Evolutionary conservation across 2,797 vertebrate species (phyloP), one percentile per base, ranked within the genome.

Genomic region (Sebastes glaucus): DNA sequence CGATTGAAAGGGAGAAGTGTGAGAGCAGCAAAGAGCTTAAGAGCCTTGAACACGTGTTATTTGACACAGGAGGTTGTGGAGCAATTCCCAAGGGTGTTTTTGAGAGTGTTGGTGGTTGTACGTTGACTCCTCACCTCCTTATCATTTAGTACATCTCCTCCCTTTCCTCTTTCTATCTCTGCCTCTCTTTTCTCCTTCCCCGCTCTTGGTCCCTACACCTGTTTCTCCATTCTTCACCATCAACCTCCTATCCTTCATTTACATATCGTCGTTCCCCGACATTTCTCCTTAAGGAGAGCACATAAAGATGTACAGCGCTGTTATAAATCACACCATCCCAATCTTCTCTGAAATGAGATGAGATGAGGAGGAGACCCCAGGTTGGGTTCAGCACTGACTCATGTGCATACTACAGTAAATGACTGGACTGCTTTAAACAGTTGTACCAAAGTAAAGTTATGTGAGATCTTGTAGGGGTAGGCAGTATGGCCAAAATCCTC

Each of bases 221-320:
- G 66, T 49, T 74, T 56, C 65, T 27, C 35, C 55, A 71, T 80
- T 85, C 80, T 74, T 85, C 81, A 73, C 77, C 79, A 92, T 84
- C 81, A 91, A 67, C 69, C 67, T 78, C 71, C 75, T 67, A 87
- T 88, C 76, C 74, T 88, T 85, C 82, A 93, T 93, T 92, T 91
- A 78, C 83, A 91, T 93, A 88, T 49, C 14, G 80, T 80, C 74
- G 8, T 77, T 84, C 60, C 25, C 71, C 53, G 87, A 89, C 84
- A 83, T 83, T 80, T 78, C 62, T 38, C 68, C 82, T 82, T 86
- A 82, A 69, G 78, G 75, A 90, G 78, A 82, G 65, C 81, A 82
- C 81, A 91, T 91, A 90, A 89, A 89, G 87, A 92, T 71, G 71
- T 83, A 88, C 72, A 46, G 67, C 68, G 2, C 30, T 7, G 62